phyloP scores from a whole-genome alignment of 1,140 invertebrate genomes.

The Paralvinella palmiformis region DNA sequence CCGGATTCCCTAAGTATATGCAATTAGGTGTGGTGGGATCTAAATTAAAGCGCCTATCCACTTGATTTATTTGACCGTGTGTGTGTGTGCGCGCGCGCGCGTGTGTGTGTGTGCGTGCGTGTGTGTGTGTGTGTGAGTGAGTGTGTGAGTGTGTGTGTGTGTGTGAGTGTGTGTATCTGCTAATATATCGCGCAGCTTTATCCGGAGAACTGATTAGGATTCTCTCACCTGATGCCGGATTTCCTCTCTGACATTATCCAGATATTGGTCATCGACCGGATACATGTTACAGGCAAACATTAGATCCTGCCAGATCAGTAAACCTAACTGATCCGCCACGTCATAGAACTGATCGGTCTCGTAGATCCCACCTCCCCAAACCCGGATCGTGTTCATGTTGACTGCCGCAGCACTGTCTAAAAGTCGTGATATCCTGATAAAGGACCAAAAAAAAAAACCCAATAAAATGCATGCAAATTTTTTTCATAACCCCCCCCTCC shows the following conservation, averaged over 20 bases:
- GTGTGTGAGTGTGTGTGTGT: too few species aligned
- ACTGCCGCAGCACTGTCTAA: slow-evolving; percentile 67
- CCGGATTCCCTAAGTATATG: too few species aligned
- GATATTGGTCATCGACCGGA: slow-evolving; percentile 67
- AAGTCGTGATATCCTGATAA: slow-evolving; percentile 51
- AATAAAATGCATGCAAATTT: too few species aligned
- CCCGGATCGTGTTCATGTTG: slow-evolving; percentile 88
- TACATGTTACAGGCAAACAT: slow-evolving; percentile 98
- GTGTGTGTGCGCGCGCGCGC: too few species aligned
- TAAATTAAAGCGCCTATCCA: too few species aligned
- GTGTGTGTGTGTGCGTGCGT: too few species aligned
- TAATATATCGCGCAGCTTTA: background rate
- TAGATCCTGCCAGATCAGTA: slow-evolving; percentile 62
- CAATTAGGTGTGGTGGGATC: too few species aligned
- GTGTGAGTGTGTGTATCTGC: too few species aligned
- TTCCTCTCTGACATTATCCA: slow-evolving; percentile 69
- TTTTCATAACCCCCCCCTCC: too few species aligned
- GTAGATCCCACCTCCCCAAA: slow-evolving; percentile 95
- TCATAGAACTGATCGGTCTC: slow-evolving; percentile 89
- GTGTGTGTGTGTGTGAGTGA: too few species aligned
- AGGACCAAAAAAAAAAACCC: too few species aligned
- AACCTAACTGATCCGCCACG: slow-evolving; percentile 53
- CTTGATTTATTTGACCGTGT: too few species aligned
- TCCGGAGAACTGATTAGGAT: background rate
- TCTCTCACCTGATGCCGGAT: slow-evolving; percentile 66